A percentile compares a stretch with the other conserved stretches of the same genome.
Evolutionary conservation across 2,888 invertebrate species (phyloP).

Genomic region (Fabriciana adippe): DNA sequence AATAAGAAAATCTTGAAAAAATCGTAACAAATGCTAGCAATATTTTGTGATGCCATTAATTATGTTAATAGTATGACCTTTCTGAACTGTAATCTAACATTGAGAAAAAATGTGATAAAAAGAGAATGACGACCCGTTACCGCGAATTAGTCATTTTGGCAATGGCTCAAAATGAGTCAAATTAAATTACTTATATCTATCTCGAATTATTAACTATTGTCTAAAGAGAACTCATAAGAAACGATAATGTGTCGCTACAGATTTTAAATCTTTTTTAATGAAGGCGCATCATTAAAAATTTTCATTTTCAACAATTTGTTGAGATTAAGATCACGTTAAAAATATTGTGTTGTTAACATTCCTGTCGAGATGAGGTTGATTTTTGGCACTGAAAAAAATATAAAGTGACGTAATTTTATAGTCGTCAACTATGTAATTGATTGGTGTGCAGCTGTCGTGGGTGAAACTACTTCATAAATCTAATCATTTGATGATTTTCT

Average conservation of each 20-base stretch:
- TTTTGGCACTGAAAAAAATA: slow-evolving; percentile 73
- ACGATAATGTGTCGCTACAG: slow-evolving; percentile 50
- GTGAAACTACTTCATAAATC: slow-evolving; percentile 27
- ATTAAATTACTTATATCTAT: slow-evolving; percentile 66
- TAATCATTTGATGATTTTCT: slow-evolving; percentile 5
- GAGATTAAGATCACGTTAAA: slow-evolving; percentile 71
- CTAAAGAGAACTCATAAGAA: slow-evolving; percentile 62
- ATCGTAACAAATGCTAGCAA: slow-evolving; percentile 27
- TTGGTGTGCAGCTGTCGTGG: slow-evolving; percentile 71
- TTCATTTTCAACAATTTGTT: slow-evolving; percentile 74
- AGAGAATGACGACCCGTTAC: slow-evolving; percentile 61
- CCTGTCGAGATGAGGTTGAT: slow-evolving; percentile 69
- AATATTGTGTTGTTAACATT: slow-evolving; percentile 79
- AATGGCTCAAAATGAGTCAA: slow-evolving; percentile 67
- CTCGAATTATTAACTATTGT: slow-evolving; percentile 66
- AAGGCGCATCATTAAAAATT: slow-evolving; percentile 63
- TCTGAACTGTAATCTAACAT: slow-evolving; percentile 54
- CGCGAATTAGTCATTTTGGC: slow-evolving; percentile 77
- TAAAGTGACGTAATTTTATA: slow-evolving; percentile 73
- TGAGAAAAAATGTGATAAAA: slow-evolving; percentile 64
- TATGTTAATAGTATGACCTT: slow-evolving; percentile 52
- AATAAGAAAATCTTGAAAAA: slow-evolving; percentile 18
- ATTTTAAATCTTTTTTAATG: slow-evolving; percentile 54
- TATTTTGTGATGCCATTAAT: slow-evolving; percentile 38
- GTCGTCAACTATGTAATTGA: slow-evolving; percentile 73